Conservation (phyloP, 2,113 vertebrate genomes). For the Hyla sarda region DNA sequence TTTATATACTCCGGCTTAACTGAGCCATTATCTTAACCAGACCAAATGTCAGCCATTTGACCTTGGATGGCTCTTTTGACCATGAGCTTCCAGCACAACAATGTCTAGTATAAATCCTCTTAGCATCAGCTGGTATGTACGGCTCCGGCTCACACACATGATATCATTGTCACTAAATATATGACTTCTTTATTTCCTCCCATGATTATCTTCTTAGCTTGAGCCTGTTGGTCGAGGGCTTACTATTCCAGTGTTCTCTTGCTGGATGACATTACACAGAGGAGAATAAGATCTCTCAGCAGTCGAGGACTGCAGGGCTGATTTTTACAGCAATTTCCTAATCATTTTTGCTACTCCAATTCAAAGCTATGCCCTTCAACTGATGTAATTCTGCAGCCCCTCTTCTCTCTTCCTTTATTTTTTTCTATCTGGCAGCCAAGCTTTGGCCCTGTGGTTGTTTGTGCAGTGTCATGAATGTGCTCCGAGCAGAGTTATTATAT, state of each 20-base stretch:
- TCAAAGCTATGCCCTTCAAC: constrained; percentile 68
- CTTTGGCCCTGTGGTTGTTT: constrained; percentile 70
- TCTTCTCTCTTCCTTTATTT: constrained; percentile 27
- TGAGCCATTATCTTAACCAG: background rate
- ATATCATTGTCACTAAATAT: constrained; percentile 52
- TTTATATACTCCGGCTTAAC: background rate
- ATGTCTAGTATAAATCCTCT: constrained; percentile 44
- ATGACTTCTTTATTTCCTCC: constrained; percentile 39
- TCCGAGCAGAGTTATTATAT: constrained; percentile 79
- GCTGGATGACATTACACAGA: constrained; percentile 53
- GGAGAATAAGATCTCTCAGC: constrained; percentile 47
- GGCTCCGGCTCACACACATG: constrained; percentile 20
- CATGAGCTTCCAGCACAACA: background rate
- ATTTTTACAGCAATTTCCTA: constrained; percentile 62
- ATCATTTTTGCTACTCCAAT: constrained; percentile 60
- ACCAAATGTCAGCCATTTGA: constrained; percentile 8
- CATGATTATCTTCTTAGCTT: constrained; percentile 48
- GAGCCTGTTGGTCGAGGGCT: constrained; percentile 39
- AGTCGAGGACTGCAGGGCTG: constrained; percentile 44
- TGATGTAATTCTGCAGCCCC: constrained; percentile 63
- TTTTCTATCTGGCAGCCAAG: constrained; percentile 58
- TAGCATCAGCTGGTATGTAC: constrained; percentile 17
- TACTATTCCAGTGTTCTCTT: constrained; percentile 39
- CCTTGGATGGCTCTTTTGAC: constrained; percentile 11
- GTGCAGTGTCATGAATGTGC: constrained; percentile 76